Evolutionary conservation across 2,797 vertebrate species (phyloP), one percentile per base, ranked within the genome.

Genomic region (Discoglossus pictus): DNA sequence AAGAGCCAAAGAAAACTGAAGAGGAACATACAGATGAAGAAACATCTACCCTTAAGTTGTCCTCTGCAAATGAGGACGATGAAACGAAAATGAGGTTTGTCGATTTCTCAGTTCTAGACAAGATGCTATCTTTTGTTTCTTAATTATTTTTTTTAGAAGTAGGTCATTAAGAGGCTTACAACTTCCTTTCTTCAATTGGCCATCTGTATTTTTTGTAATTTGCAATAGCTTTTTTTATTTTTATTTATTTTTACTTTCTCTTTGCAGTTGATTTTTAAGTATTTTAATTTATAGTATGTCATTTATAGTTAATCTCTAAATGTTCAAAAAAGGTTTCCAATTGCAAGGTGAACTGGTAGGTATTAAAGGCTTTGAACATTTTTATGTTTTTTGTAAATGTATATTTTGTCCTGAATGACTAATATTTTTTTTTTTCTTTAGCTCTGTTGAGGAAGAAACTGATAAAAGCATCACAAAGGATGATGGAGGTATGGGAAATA

Each of bases 11-110:
- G 93, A 94, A 92, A 92, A 86, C 85, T 83, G 93, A 94, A 88
- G 90, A 92, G 84, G 87, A 89, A 80, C 82, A 83, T 87, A 83
- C 83, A 82, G 89, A 91, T 78, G 91, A 91, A 84, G 95, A 94
- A 83, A 81, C 93, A 82, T 83, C 94, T 76, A 88, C 95, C 86
- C 87, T 91, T 92, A 98, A 92, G 97, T 94, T 93, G 93, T 93
- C 94, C 93, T 97, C 94, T 88, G 76, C 93, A 93, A 93, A 94
- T 92, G 93, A 97, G 95, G 94, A 93, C 84, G 96, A 98, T 97
- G n/a, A n/a, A n/a, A 95, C 95, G 93, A 97, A 92, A 91, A 96
- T 92, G 94, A 98, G 95, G 95, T 96, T 97, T 94, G 95, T 98
- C 94, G 85, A 92, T 93, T 98, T 96, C 93, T 98, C 93, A 93